Conservation (phyloP, 2,888 invertebrate genomes). For the Leucozona laternaria region DNA sequence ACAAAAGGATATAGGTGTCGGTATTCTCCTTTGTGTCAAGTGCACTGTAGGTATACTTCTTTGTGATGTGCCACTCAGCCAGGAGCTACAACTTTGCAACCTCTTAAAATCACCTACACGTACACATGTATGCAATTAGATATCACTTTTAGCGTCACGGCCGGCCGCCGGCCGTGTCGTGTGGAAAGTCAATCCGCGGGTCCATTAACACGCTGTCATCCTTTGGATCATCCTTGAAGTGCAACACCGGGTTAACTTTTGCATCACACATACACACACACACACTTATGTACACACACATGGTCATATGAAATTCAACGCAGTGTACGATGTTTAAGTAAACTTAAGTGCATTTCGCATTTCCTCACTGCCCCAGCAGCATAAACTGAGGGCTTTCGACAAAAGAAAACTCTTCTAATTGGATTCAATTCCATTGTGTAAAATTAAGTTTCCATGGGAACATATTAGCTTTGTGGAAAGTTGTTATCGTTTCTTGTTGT, state of each 20-base stretch:
- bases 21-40: constrained; percentile 29
- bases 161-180: too few relatives aligned
- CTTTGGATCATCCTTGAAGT: constrained; percentile 57
- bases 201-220: constrained; percentile 63
- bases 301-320: neutral
- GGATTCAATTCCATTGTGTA: constrained; percentile 15
- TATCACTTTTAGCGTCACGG: constrained; percentile 2
- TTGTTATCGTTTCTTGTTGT: neutral
- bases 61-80: constrained; percentile 17
- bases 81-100: neutral
- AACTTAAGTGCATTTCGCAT: constrained; percentile 63
- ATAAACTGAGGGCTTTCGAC: neutral
- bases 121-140: neutral
- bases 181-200: constrained; percentile 60
- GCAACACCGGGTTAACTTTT: constrained; percentile 54
- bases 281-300: neutral
- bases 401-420: constrained; percentile 8
- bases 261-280: neutral
- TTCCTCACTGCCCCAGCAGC: constrained; percentile 28
- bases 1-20: neutral
- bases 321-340: constrained; percentile 39
- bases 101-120: neutral
- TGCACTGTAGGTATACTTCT: constrained; percentile 3
- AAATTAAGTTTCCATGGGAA: constrained; percentile 1
- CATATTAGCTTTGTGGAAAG: neutral